Conservation (phyloP, 2,113 vertebrate genomes). For the Mustela nigripes region DNA sequence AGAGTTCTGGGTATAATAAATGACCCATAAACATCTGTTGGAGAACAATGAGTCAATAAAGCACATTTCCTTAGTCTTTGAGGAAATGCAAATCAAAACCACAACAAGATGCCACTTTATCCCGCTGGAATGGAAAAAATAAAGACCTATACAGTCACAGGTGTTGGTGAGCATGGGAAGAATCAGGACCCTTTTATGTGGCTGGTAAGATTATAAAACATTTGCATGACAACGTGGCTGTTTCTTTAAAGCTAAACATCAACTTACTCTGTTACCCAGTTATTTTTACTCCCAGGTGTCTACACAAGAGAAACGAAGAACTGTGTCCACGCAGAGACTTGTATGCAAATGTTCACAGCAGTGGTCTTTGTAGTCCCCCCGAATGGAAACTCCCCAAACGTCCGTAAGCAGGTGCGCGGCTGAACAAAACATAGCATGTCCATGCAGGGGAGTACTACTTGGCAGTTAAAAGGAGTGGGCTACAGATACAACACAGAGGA, state of each 20-base stretch:
- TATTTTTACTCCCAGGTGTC: not conserved
- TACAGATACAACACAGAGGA: accelerated
- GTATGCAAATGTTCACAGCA: not conserved
- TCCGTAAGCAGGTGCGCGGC: no score
- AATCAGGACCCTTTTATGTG: not conserved
- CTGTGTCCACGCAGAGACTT: not conserved
- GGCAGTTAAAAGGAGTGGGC: not conserved
- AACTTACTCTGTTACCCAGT: not conserved
- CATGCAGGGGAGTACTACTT: not conserved
- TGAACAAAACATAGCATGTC: not conserved
- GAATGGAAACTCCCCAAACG: not conserved
- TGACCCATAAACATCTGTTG: not conserved
- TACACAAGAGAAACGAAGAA: not conserved
- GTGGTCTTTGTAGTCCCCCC: not conserved
- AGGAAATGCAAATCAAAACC: not conserved
- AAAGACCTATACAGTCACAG: not conserved
- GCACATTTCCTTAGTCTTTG: not conserved
- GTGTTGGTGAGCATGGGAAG: not conserved
- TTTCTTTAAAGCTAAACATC: not conserved
- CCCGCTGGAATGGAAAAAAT: not conserved
- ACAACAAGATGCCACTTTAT: no score
- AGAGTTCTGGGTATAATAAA: not conserved
- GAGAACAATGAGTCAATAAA: not conserved
- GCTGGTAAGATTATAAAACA: not conserved
- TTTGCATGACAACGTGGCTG: not conserved